Base-by-base conservation (phyloP, 2,113 vertebrate species). In the Pangasianodon hypophthalmus region DNA sequence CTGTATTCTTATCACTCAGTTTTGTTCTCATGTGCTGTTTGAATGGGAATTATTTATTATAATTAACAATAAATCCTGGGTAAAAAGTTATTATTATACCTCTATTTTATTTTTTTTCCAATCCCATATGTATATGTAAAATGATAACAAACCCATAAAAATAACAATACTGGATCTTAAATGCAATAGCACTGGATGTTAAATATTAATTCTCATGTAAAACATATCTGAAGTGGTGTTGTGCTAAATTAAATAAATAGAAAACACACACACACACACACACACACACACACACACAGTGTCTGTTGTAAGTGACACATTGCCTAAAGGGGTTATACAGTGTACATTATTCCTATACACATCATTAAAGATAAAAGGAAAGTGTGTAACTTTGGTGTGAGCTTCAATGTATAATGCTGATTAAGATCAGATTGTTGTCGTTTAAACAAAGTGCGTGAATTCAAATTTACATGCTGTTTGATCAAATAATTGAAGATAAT, bases 401-500 rank as follows among this genome's bases (percentile, higher is more conserved):
- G 19, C n/a, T 62, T 62, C 73, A 62, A 19, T 11, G 54, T 62
- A 19, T 32, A 24, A 32, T 26, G n/a, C 13, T 54, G 50, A 82
- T 82, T 32, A 56, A 77, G 54, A 64, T 83, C 50, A 54, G 16
- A 54, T 54, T 19, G 9, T 58, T 54, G 29, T 46, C 41, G 4
- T 6, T 79, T 3, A 75, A 87, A 46, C 26, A 58, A 19, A 87
- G 50, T 14, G 13, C 1, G 4, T 4, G 37, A 44, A 4, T 21
- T 24, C 67, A 71, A 50, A 73, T 86, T 73, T 73, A 86, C 85
- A 86, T 64, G 29, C 87, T 64, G 56, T 88, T 88, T 64, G 75
- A 52, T 88, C 58, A 64, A 52, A 88, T 88, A 88, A 88, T 81
- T 88, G 56, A 50, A 50, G 64, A 48, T 80, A n/a, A 64, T n/a